These are phyloP conservation scores for Mustela erminea DNA, from an alignment of 2,797 vertebrate genomes.

Conservation along the genomic window DNA sequence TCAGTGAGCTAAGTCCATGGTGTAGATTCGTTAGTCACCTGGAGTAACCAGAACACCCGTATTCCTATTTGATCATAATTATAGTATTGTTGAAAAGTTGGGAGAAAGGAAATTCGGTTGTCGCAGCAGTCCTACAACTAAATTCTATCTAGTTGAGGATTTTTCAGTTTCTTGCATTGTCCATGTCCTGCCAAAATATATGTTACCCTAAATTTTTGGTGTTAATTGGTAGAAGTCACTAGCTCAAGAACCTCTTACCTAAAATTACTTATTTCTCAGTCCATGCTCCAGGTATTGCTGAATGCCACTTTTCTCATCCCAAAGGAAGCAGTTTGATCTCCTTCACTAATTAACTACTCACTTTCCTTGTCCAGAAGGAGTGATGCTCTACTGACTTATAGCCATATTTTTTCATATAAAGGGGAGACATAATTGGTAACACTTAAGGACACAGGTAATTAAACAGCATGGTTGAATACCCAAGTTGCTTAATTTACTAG, in stretches of 20 bases:
- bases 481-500: conserved; percentile 69
- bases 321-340: neutral
- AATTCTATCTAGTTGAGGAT: neutral
- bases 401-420: conserved; percentile 54
- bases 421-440: conserved; percentile 67
- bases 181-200: neutral
- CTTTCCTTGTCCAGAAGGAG: conserved; percentile 25
- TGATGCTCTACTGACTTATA: neutral
- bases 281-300: neutral
- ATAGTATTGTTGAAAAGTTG: neutral
- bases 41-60: neutral
- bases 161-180: neutral
- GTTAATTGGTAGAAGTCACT: neutral
- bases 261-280: neutral
- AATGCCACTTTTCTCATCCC: neutral
- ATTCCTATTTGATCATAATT: neutral
- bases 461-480: conserved; percentile 62
- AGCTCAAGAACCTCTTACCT: neutral
- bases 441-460: conserved; percentile 72
- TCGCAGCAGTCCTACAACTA: neutral
- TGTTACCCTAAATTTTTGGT: neutral
- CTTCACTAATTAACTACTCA: conserved; percentile 39
- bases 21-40: neutral
- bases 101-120: neutral
- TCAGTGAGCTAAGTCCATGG: neutral